phyloP scores from a whole-genome alignment of 2,888 invertebrate species.

The Clusia tigrina region DNA sequence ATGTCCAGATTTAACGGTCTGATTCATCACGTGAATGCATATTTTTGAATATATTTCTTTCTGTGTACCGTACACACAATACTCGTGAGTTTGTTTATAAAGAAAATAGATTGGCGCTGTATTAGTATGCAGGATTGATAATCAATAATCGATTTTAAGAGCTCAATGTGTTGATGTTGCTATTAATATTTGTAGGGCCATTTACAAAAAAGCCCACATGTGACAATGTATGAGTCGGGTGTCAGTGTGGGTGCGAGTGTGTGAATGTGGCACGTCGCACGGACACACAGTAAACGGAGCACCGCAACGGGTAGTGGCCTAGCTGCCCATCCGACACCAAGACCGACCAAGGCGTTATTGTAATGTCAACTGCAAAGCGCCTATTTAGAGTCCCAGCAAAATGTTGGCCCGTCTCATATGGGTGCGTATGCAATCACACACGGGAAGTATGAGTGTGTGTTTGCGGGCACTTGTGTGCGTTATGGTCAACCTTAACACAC shows the following conservation, averaged over 20 bases:
- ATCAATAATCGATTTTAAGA: constrained; percentile 43
- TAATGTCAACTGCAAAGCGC: constrained; percentile 25
- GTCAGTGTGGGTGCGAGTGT: constrained; percentile 21
- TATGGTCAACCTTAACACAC: too few relatives aligned
- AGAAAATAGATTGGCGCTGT: constrained; percentile 33
- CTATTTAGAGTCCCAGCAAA: constrained; percentile 22
- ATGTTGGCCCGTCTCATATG: background rate
- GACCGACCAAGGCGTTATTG: background rate
- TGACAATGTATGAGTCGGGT: constrained; percentile 24
- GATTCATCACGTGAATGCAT: too few relatives aligned
- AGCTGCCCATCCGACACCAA: background rate
- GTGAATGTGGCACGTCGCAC: too few relatives aligned
- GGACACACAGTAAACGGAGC: too few relatives aligned
- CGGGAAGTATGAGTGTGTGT: background rate
- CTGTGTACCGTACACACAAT: background rate
- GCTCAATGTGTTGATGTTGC: constrained; percentile 31
- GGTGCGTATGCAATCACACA: background rate
- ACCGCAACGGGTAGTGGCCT: background rate
- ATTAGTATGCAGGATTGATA: constrained; percentile 56
- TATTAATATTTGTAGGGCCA: too few relatives aligned
- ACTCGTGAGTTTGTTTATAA: too few relatives aligned
- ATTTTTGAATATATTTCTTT: background rate
- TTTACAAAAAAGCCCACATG: constrained; percentile 33
- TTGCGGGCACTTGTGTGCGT: background rate
- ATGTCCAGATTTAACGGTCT: too few relatives aligned